Evolutionary conservation across 2,888 invertebrate species (phyloP).

Genomic region (Cantharis rufa): DNA sequence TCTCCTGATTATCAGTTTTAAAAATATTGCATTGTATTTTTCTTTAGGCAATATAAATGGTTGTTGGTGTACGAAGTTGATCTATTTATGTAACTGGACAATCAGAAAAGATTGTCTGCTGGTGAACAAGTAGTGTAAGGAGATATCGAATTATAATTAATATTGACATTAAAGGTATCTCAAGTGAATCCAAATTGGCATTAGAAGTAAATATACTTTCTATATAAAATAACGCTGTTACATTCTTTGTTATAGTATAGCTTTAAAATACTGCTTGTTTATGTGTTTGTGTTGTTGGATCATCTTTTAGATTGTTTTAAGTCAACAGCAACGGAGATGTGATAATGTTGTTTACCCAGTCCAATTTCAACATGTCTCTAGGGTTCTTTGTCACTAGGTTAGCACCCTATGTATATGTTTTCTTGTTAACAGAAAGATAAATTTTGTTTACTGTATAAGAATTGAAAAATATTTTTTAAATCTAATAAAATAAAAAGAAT

Average conservation of each 20-base stretch:
- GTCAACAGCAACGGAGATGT: slow-evolving; percentile 26
- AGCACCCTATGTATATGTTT: slow-evolving; percentile 25
- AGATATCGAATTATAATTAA: neutral
- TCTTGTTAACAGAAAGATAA: slow-evolving; percentile 15
- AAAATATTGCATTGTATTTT: too few relatives aligned
- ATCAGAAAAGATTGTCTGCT: neutral
- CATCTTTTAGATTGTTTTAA: slow-evolving; percentile 26
- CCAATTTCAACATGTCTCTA: slow-evolving; percentile 22
- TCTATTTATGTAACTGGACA: neutral
- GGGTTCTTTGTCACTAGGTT: slow-evolving; percentile 24
- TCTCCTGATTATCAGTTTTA: neutral
- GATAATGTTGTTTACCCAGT: slow-evolving; percentile 29
- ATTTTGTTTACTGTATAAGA: slow-evolving; percentile 27
- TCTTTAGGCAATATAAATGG: neutral
- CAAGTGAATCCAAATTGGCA: neutral
- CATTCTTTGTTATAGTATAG: neutral
- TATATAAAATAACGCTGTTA: neutral
- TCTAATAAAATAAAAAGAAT: neutral
- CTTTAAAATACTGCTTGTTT: neutral
- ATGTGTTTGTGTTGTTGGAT: slow-evolving; percentile 4
- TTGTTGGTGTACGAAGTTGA: neutral
- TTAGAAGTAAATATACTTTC: neutral
- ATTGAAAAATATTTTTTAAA: slow-evolving; percentile 17
- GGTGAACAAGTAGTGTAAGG: neutral
- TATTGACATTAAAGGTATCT: neutral